Base-by-base conservation (phyloP, 2,113 vertebrate genomes). In the Tachysurus fulvidraco region DNA sequence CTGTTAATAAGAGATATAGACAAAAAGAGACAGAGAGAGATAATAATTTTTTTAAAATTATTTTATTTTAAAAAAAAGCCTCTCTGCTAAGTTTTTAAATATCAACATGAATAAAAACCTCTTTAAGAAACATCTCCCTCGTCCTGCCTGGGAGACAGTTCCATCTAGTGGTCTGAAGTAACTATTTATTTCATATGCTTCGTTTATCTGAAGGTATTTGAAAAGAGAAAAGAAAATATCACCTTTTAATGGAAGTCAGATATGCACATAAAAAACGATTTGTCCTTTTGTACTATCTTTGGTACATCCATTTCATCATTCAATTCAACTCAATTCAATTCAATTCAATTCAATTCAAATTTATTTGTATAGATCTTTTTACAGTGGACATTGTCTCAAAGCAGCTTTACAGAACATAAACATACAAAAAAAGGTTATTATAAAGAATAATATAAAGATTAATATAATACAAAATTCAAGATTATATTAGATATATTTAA, bases 231-330 rank as follows among this genome's bases (percentile, higher is more conserved):
- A 95, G 94, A 73, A 94, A 44, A 71, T 44, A 41, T 44, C 36
- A 16, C 77, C 91, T 96, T 88, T 90, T 96, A 83, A 87, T 95
- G 85, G 96, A 96, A 91, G 95, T 95, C 91, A 92, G 92, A 90
- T 41, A 62, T 44, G 10, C 64, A 28, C 12, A 65, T 14, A 65
- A 69, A n/a, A 21, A n/a, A n/a, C n/a, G n/a, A n/a, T n/a, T n/a
- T n/a, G n/a, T n/a, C n/a, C n/a, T n/a, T n/a, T n/a, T n/a, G n/a
- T n/a, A n/a, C 36, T 36, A 36, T 36, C 36, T 36, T 36, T 36
- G 36, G 36, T 36, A 36, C 36, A 36, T 36, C 36, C 36, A 36
- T 36, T 36, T 36, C 36, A 36, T 36, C 36, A 36, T 36, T 36
- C 36, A 36, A 36, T 36, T 36, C 36, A 36, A 36, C 36, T 36